phyloP scores from a whole-genome alignment of 2,113 vertebrate species.

The Phycodurus eques region DNA sequence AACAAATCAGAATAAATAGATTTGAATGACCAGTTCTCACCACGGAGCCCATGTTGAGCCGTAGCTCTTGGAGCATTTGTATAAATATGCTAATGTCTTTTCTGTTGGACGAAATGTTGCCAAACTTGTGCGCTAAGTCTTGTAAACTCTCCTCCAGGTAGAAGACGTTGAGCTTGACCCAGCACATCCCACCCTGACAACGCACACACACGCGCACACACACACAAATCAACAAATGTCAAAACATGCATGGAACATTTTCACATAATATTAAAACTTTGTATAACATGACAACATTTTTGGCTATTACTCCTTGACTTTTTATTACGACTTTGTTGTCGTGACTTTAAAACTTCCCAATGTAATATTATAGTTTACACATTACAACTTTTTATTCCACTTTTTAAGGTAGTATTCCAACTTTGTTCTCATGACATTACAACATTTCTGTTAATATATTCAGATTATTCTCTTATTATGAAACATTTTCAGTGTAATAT shows the following conservation, averaged over 20 bases:
- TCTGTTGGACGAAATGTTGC: slow-evolving; percentile 77
- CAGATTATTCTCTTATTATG: too few species aligned
- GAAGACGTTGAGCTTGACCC: slow-evolving; percentile 75
- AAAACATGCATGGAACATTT: not conserved
- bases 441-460: too few species aligned
- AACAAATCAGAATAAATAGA: not conserved
- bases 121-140: slow-evolving; percentile 73
- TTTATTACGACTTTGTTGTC: not conserved
- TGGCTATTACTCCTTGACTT: too few species aligned
- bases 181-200: slow-evolving; percentile 73
- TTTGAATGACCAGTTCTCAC: slow-evolving; percentile 46
- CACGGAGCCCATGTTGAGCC: slow-evolving; percentile 58
- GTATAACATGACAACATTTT: not conserved
- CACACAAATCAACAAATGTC: not conserved
- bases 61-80: slow-evolving; percentile 70
- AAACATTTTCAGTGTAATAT: too few species aligned
- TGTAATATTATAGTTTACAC: too few species aligned
- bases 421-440: too few species aligned
- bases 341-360: too few species aligned
- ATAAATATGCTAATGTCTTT: slow-evolving; percentile 73
- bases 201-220: not conserved
- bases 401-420: too few species aligned
- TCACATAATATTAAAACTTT: not conserved
- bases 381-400: too few species aligned
- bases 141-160: slow-evolving; percentile 74